Evolutionary conservation across 1,140 invertebrate species (phyloP), one percentile per base, ranked within the genome.

Genomic region (Drosophila triauraria): DNA sequence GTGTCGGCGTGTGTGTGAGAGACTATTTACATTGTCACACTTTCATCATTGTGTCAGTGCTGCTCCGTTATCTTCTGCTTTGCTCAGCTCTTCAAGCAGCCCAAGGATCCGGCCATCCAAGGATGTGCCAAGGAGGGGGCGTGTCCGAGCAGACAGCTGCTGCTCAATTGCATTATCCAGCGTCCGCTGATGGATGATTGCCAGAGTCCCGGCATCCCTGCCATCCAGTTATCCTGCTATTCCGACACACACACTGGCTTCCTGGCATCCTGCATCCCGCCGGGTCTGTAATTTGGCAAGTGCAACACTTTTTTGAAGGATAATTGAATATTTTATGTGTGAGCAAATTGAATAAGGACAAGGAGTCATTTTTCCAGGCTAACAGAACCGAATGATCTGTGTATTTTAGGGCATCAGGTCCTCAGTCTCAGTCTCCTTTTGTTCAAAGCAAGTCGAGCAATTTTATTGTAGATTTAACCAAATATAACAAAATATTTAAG

Each of bases 221-320:
- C 17, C 7, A 25, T 60, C 40, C 30, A 17, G 3, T 2, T 23
- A 4, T 42, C 38, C 27, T 23, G 6, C 30, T 44, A 38, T 27
- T 30, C 48, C 27, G 4, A 3, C 20, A 6, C 27, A 30, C n/a
- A 20, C n/a, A 25, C 30, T 32, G 30, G 30, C 51, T 15, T 54
- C 17, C 50, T 48, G 58, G 32, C 58, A 58, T 43, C 63, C 44
- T 54, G 42, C 40, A 35, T 46, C 20, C 43, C 62, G 50, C 40
- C 51, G 67, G 47, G 75, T 58, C 59, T 78, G 69, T 82, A 82
- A 82, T 82, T 82, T 82, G 80, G 80, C 80, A 82, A 78, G 75
- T 69, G 61, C 59, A 62, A 48, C 27, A 40, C 27, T 43, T 35
- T 40, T 54, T 40, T 43, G 10, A 60, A 47, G 64, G 30, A 56